Percentiles rank a stretch among this genome's conserved stretches.
Evolutionary conservation across 2,888 invertebrate genomes (phyloP).

Genomic region (Lumbricus terrestris): DNA sequence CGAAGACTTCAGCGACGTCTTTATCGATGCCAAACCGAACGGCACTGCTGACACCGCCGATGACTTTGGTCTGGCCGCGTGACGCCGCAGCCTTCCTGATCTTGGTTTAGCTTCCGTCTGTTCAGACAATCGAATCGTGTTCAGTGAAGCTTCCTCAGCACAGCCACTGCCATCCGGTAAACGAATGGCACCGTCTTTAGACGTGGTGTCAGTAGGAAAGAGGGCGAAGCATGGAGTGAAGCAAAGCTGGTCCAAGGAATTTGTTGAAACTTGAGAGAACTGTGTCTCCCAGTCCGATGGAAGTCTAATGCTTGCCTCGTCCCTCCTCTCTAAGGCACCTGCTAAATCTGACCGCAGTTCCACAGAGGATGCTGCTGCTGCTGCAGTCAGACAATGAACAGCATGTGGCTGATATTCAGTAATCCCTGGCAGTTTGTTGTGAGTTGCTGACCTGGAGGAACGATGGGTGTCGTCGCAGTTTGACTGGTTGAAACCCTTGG

Average conservation of each 20-base stretch:
- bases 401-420: background rate
- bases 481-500: background rate
- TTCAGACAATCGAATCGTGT: background rate
- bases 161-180: background rate
- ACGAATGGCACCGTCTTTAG: background rate
- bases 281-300: background rate
- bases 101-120: background rate
- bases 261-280: background rate
- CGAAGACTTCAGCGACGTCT: constrained; percentile 9
- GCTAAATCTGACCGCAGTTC: background rate
- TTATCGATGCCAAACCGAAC: background rate
- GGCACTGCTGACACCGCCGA: background rate
- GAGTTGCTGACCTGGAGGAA: background rate
- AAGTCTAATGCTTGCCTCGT: background rate
- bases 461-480: background rate
- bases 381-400: background rate
- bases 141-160: background rate
- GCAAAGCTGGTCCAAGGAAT: background rate
- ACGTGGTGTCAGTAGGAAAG: background rate
- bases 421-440: background rate
- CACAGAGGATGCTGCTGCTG: too few relatives aligned
- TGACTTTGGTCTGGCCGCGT: background rate
- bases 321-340: background rate
- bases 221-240: constrained; percentile 8
- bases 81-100: background rate